Base-by-base conservation (phyloP, 2,797 vertebrate species). In the Sylvilagus floridanus region DNA sequence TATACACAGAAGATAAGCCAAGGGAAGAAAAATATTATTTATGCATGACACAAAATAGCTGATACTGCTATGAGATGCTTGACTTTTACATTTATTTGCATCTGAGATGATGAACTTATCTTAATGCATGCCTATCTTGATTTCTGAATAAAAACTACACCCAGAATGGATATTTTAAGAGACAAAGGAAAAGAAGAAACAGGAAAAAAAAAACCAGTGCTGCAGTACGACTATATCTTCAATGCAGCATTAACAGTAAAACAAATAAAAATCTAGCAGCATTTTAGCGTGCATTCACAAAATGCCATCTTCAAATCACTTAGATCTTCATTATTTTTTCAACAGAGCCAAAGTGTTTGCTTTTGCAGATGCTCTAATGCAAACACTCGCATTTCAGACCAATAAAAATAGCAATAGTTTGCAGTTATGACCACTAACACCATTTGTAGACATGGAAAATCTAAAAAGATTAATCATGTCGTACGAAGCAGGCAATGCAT, bases 241-340 rank as follows among this genome's bases (percentile, higher is more conserved):
- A 90, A 62, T 81, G 93, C 86, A 96, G 95, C 94, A 93, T 86
- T 93, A 97, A 92, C 95, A 90, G 81, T 85, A 84, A 95, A 92
- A 91, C 82, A 95, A 91, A 95, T 78, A 47, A 69, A 96, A 96
- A 96, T 85, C 92, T 68, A 93, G 87, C 50, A 5, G 78, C 92
- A 62, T 72, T 96, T 96, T 84, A 37, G 78, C 68, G 73, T 71
- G 22, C 84, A 85, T 88, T 95, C 93, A 95, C 85, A 94, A 93
- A 93, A 90, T 88, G 63, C 62, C 91, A 94, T 93, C 94, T 97
- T 96, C 90, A 95, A 95, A 93, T 93, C 96, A 97, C 87, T 96
- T 95, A 96, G 88, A 95, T 96, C 92, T 93, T 94, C 94, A 95
- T 96, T 96, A 97, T 95, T 96, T 97, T 94, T 95, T 79, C 95